These are phyloP conservation scores for Erpetoichthys calabaricus DNA, from an alignment of 2,797 vertebrate genomes.

Conservation along the genomic window DNA sequence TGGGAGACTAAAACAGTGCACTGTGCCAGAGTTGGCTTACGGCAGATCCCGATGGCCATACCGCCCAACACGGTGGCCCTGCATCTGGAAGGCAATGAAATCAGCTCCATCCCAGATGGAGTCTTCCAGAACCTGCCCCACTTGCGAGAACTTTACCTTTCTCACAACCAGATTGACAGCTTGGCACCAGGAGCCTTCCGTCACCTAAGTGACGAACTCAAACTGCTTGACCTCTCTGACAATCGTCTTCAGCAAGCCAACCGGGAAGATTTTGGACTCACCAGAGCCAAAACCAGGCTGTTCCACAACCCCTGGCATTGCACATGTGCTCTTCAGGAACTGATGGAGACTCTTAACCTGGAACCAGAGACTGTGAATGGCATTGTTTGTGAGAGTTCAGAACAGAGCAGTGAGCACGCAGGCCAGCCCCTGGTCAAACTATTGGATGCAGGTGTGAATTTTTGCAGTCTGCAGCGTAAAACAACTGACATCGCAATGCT, in stretches of 20 bases:
- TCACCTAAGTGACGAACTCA: conserved; percentile 42
- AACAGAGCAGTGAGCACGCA: conserved; percentile 41
- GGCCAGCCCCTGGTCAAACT: conserved; percentile 49
- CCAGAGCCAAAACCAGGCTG: conserved; percentile 47
- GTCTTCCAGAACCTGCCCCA: conserved; percentile 45
- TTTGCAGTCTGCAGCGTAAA: conserved; percentile 55
- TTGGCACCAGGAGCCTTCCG: conserved; percentile 46
- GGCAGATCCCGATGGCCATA: conserved; percentile 47
- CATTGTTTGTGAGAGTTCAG: conserved; percentile 41
- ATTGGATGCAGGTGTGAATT: conserved; percentile 52
- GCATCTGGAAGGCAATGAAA: conserved; percentile 57
- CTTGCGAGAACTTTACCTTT: conserved; percentile 52
- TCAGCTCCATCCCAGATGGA: conserved; percentile 42
- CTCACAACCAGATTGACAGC: conserved; percentile 55
- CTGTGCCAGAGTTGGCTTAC: conserved; percentile 44
- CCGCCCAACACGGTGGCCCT: conserved; percentile 48
- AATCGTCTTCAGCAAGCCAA: conserved; percentile 47
- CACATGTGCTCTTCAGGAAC: conserved; percentile 54
- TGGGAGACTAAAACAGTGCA: conserved; percentile 46
- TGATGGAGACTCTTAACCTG: conserved; percentile 51
- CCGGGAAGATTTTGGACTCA: conserved; percentile 33
- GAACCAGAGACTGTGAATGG: conserved; percentile 42
- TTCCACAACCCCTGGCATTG: conserved; percentile 65
- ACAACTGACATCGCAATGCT: conserved; percentile 56
- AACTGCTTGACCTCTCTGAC: conserved; percentile 53